A percentile compares a stretch with the other conserved stretches of the same genome.
phyloP scores from a whole-genome alignment of 1,140 invertebrate genomes.

The Diabrotica undecimpunctata region DNA sequence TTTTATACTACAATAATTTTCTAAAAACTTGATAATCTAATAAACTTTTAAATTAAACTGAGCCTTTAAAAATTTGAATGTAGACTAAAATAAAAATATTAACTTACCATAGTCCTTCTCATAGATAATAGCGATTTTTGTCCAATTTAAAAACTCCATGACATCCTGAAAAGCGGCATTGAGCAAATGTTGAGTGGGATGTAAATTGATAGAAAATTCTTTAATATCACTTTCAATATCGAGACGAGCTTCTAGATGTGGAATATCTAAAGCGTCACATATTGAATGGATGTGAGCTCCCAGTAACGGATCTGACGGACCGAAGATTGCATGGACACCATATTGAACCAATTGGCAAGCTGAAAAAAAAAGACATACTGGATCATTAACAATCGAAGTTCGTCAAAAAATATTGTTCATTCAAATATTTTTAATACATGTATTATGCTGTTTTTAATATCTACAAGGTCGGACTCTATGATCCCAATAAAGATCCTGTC shows the following conservation, averaged over 20 bases:
- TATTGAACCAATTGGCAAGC: constrained; percentile 81
- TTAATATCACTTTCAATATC: constrained; percentile 64
- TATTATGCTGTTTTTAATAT: too few species aligned
- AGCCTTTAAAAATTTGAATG: too few species aligned
- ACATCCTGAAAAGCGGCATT: constrained; percentile 83
- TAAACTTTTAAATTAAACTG: too few species aligned
- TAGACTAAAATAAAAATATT: too few species aligned
- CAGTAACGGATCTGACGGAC: constrained; percentile 76
- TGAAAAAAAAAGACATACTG: constrained; percentile 51
- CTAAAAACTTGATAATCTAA: too few species aligned
- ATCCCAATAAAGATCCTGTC: too few species aligned
- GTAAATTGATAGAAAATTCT: constrained; percentile 86
- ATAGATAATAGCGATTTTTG: constrained; percentile 87
- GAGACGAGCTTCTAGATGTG: constrained; percentile 78
- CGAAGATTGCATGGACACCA: constrained; percentile 86
- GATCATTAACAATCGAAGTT: too few species aligned
- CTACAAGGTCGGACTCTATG: too few species aligned
- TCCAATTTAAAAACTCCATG: constrained; percentile 89
- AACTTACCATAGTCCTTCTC: constrained; percentile 79
- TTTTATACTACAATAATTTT: too few species aligned
- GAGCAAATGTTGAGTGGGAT: constrained; percentile 79
- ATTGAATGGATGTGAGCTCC: constrained; percentile 87
- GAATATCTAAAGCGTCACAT: constrained; percentile 83
- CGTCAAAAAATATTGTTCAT: too few species aligned
- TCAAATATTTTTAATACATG: too few species aligned